Conservation (phyloP, 1,140 invertebrate species). For the Drosophila erecta region DNA sequence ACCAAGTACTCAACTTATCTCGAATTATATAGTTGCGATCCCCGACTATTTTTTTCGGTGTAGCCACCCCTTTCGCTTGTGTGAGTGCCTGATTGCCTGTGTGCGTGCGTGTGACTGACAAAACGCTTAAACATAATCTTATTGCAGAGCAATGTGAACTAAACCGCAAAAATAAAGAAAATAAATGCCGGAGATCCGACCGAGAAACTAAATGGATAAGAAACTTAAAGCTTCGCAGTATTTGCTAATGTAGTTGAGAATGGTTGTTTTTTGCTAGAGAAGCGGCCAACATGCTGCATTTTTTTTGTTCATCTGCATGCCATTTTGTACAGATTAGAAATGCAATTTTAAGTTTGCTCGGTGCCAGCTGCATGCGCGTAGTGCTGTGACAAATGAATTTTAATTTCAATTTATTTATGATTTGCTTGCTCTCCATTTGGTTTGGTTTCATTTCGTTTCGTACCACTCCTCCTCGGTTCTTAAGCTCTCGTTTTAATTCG, state of each 20-base stretch:
- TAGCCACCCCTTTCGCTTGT: slow-evolving; percentile 25
- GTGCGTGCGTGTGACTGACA: slow-evolving; percentile 15
- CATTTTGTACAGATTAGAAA: slow-evolving; percentile 37
- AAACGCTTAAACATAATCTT: slow-evolving; percentile 50
- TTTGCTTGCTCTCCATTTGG: slow-evolving; percentile 67
- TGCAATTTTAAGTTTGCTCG: slow-evolving; percentile 34
- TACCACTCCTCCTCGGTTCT: slow-evolving; percentile 12
- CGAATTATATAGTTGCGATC: background rate
- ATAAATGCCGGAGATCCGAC: slow-evolving; percentile 20
- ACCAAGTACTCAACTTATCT: background rate
- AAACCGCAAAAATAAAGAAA: slow-evolving; percentile 24
- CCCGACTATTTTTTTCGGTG: slow-evolving; percentile 12
- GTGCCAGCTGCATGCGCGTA: slow-evolving; percentile 66
- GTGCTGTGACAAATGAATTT: slow-evolving; percentile 64
- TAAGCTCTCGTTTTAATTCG: slow-evolving; percentile 38
- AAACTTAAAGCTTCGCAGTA: slow-evolving; percentile 84
- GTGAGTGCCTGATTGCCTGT: slow-evolving; percentile 30
- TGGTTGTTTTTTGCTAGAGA: slow-evolving; percentile 53
- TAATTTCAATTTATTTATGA: slow-evolving; percentile 75
- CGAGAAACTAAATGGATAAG: slow-evolving; percentile 47
- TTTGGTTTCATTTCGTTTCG: slow-evolving; percentile 24
- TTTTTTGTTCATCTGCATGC: slow-evolving; percentile 22
- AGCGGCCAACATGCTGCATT: slow-evolving; percentile 16
- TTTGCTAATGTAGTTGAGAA: slow-evolving; percentile 80
- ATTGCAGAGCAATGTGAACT: slow-evolving; percentile 59